Conservation (phyloP, 2,113 vertebrate genomes). For the Ageneiosus marmoratus region DNA sequence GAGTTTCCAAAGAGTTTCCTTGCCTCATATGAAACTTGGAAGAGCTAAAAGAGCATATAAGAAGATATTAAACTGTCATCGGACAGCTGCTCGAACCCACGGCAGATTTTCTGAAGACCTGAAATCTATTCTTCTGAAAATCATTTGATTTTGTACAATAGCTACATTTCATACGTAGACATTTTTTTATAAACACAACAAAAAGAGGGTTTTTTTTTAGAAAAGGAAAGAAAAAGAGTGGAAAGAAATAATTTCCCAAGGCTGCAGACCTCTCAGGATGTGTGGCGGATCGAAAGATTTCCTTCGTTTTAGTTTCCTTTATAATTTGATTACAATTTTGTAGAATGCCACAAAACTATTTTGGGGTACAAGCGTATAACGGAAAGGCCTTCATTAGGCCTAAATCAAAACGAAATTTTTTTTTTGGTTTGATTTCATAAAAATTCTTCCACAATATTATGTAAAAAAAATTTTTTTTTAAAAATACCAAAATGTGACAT, state of each 20-base stretch:
- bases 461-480: too few relatives aligned
- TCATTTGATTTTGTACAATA: too few relatives aligned
- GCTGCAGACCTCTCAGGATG: not conserved
- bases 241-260: not conserved
- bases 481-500: too few relatives aligned
- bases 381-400: not conserved
- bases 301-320: not conserved
- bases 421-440: not conserved
- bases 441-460: too few relatives aligned
- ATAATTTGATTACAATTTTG: not conserved
- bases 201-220: not conserved
- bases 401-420: not conserved
- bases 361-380: not conserved
- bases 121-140: not conserved
- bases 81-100: not conserved
- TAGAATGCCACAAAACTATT: not conserved
- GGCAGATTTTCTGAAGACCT: not conserved
- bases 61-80: not conserved
- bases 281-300: not conserved
- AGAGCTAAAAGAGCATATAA: not conserved
- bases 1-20: not conserved
- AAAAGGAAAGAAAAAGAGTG: not conserved
- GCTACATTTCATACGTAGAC: not conserved
- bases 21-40: not conserved
- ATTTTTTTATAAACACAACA: too few relatives aligned